phyloP scores from a whole-genome alignment of 2,797 vertebrate species.

The Margarornis squamiger region DNA sequence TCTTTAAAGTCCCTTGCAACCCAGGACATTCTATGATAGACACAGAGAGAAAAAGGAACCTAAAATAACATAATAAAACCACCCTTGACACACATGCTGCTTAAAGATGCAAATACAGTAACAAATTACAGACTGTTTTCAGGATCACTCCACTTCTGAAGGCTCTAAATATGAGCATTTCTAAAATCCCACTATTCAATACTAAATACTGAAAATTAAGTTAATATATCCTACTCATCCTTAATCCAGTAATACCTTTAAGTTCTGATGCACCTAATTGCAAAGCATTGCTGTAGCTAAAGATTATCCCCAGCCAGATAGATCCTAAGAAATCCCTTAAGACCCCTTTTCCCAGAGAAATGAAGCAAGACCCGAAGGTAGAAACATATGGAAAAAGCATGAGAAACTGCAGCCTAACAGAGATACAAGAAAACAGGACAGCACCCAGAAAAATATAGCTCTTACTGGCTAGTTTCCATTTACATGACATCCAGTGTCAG shows the following conservation, averaged over 20 bases:
- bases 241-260: constrained; percentile 53
- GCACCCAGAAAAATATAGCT: neutral
- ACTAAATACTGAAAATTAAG: constrained; percentile 25
- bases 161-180: neutral
- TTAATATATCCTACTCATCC: constrained; percentile 16
- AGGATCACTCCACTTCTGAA: neutral
- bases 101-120: neutral
- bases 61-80: neutral
- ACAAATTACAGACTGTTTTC: neutral
- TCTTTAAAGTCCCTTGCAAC: neutral
- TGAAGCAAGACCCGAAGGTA: neutral
- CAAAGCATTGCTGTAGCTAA: constrained; percentile 16
- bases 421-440: neutral
- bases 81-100: neutral
- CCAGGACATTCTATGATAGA: neutral
- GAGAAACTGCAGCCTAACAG: neutral
- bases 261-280: constrained; percentile 38
- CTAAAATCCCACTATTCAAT: neutral
- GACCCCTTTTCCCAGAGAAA: neutral
- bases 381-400: neutral
- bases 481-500: neutral
- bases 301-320: constrained; percentile 35
- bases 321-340: constrained; percentile 49
- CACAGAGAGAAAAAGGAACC: neutral
- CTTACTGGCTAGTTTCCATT: neutral